Percentiles rank a stretch among this genome's conserved stretches.
Conservation (phyloP, 2,113 vertebrate species). For the Illadopsis cleaveri region DNA sequence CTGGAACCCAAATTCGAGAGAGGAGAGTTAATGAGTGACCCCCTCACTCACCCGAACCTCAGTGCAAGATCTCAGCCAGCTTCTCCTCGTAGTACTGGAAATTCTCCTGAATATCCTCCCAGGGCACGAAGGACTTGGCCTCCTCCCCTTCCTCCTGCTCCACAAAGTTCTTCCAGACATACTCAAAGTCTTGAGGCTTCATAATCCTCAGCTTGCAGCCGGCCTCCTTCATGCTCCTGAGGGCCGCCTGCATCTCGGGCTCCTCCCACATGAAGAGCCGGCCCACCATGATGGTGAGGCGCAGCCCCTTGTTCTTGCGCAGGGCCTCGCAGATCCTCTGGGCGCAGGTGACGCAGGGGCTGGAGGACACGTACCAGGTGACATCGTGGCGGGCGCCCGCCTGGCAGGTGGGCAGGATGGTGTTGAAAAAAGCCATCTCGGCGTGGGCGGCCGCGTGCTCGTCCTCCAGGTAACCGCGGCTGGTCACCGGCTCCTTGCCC, state of each 20-base stretch:
- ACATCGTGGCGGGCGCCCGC: slow-evolving; percentile 74
- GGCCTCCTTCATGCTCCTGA: slow-evolving; percentile 78
- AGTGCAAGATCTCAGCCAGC: slow-evolving; percentile 85
- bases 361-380: slow-evolving; percentile 94
- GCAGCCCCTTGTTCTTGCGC: slow-evolving; percentile 75
- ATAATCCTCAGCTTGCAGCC: slow-evolving; percentile 92
- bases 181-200: slow-evolving; percentile 94
- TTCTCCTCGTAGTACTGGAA: slow-evolving; percentile 91
- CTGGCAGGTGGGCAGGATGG: slow-evolving; percentile 77
- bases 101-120: slow-evolving; percentile 97
- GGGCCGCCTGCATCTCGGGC: slow-evolving; percentile 81
- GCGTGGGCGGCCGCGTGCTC: slow-evolving; percentile 84
- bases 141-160: slow-evolving; percentile 84
- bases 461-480: slow-evolving; percentile 89
- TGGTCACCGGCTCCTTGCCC: slow-evolving; percentile 65
- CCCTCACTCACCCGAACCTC: slow-evolving; percentile 40
- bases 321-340: slow-evolving; percentile 79
- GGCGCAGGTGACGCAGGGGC: slow-evolving; percentile 85
- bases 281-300: slow-evolving; percentile 82
- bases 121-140: slow-evolving; percentile 81
- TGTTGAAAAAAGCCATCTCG: slow-evolving; percentile 89
- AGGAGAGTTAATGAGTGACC: neutral
- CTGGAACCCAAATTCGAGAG: neutral
- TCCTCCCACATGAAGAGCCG: slow-evolving; percentile 94
- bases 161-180: slow-evolving; percentile 93